Evolutionary conservation across 2,113 vertebrate genomes (phyloP), one percentile per base, ranked within the genome.

Genomic region (Gasterosteus aculeatus): DNA sequence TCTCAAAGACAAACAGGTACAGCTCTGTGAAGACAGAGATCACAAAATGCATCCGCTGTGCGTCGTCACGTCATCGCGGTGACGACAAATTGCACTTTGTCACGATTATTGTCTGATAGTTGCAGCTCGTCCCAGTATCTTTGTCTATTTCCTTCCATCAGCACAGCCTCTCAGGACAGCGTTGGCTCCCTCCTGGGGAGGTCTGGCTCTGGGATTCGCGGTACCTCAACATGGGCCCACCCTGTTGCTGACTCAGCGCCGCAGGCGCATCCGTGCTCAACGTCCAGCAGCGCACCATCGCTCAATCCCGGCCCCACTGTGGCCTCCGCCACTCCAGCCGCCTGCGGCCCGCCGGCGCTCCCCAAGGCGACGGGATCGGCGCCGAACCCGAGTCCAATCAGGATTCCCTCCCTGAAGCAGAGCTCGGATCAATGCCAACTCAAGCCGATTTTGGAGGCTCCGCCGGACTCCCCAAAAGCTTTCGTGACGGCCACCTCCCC

Each of bases 1-100:
- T 92, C 56, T 89, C 89, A 65, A 91, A 91, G 75, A 68, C 80
- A 35, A 89, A 88, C 89, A 93, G 93, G 94, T 94, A 78, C 18
- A 1, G 5, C 22, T 35, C 29, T 22, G 4, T 26, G 2, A 51
- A 7, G 16, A 4, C 39, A 65, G 26, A 22, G 4, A 22, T 66
- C 51, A 35, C 29, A 19, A 15, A 60, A 2, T 33, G 7, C 3
- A 26, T 42, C 61, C 33, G 10, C 26, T 8, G 5, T 2, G 31
- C 33, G 3, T n/a, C 1, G 0, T 57, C 10, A 47, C 26, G 18
- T 10, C 0, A 1, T 31, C 4, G 18, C 12, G 31, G 16, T 10
- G 29, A 46, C 59, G 63, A 47, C n/a, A 58, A 22, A 26, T 16
- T 3, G 1, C 41, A 26, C 16, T 44, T 26, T 26, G 22, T 26